Base-by-base conservation (phyloP, 1,140 invertebrate species). In the Drosophila simulans region DNA sequence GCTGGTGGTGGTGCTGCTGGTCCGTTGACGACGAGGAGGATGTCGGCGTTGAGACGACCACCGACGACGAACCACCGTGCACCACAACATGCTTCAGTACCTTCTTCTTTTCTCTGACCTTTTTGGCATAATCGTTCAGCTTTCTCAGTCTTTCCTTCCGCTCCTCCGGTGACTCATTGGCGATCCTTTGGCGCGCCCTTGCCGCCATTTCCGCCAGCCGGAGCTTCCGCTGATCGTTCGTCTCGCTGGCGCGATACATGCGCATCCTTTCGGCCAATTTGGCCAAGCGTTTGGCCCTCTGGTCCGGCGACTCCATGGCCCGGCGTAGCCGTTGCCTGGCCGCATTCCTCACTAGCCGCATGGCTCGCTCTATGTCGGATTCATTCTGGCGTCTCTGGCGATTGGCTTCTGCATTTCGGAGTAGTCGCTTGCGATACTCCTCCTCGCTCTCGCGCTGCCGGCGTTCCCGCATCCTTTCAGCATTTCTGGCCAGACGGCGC, bases 181-280 rank as follows among this genome's bases (percentile, higher is more conserved):
- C 93, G 8, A 94, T 92, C 45, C 93, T 90, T 25, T 93, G 92
- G 0, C 94, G 91, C 25, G 91, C 91, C 15, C 91, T 56, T 13
- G 92, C 93, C n/a, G 94, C 94, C 93, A 94, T 94, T 45, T 93
- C 92, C 5, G 93, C 91, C 31, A 94, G 78, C 0, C 94, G 91
- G 7, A 90, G 86, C 35, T 93, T 92, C 35, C 93, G 90, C 62
- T 94, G 93, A 40, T 94, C 93, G 15, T 83, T 80, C 13, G 93
- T 93, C 71, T 94, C 94, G 53, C 84, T 92, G 43, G 91, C 86
- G 17, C 91, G 54, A 53, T 92, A 91, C 68, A 90, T 81, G 46
- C 91, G 82, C 91, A 92, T 92, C n/a, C 91, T 66, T 43, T 92
- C 91, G 4, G 94, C 93, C 27, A 94, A 65, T 59, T 93, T 94